Evolutionary conservation across 1,140 invertebrate genomes (phyloP), one percentile per base, ranked within the genome.

Genomic region (Plutomurus gul): DNA sequence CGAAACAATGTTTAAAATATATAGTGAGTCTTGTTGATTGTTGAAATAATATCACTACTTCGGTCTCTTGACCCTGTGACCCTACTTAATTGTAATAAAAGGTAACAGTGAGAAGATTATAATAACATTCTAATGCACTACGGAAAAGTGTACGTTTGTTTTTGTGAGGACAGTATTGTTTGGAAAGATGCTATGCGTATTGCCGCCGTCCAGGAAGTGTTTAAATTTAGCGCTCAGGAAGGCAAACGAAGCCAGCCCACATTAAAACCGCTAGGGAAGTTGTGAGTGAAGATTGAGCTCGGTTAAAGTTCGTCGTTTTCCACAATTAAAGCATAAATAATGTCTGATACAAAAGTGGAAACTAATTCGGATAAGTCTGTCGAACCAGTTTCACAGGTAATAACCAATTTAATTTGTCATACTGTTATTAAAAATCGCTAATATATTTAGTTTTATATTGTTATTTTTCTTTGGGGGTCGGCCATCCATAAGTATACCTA

Each of bases 331-430:
- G 11, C n/a, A 30, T 65, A 39, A 36, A 81, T 20, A 56, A 81
- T 81, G 79, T 77, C 79, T 20, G 79, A 81, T 49, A 27, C 72
- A 20, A 77, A 81, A 77, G 51, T 75, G 75, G 79, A 81, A 73
- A 75, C 79, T 27, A 80, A 76, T 76, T 72, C 79, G 25, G 76
- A 77, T 10, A 73, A 76, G 30, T 33, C 76, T 22, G 56, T 40
- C n/a, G 36, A 47, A 60, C 46, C 49, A 56, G 30, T 47, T 3
- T n/a, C 75, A 40, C 70, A 72, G 76, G 33, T 46, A 65, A 72
- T 27, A 71, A 46, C 36, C n/a, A 71, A 39, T 33, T 71, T 13
- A 43, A 18, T 43, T 70, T 70, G 8, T 1, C 16, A 46, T 1
- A 46, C n/a, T n/a, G n/a, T n/a, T n/a, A 37, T 3, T 70, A 46